Evolutionary conservation across 2,113 vertebrate species (phyloP).

Genomic region (Nettapus auritus): DNA sequence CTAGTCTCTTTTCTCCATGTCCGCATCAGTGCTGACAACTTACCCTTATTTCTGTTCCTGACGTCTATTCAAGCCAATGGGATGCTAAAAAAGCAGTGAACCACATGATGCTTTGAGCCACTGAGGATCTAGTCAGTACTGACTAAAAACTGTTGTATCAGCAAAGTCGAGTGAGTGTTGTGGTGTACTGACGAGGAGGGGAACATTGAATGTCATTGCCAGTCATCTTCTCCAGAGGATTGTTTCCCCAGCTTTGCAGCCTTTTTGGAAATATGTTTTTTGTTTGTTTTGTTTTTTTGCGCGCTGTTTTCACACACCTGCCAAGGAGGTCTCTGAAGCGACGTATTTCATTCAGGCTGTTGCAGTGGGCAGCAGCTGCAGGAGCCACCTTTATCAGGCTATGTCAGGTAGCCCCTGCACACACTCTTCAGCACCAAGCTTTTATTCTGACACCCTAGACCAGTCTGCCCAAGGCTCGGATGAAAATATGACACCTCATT

Average conservation of each 20-base stretch:
- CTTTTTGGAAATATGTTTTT: neutral
- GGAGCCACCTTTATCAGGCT: too few species aligned
- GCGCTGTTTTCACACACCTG: neutral
- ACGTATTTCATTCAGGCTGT: neutral
- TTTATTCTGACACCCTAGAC: neutral
- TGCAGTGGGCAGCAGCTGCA: neutral
- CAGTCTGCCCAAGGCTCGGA: neutral
- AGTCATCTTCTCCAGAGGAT: neutral
- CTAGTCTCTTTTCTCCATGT: neutral
- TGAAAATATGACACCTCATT: neutral
- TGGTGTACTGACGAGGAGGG: neutral
- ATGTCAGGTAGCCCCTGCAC: neutral
- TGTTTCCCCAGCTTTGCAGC: neutral
- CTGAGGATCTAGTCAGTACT: neutral
- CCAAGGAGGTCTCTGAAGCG: fast-evolving
- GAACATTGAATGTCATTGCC: neutral
- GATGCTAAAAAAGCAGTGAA: neutral
- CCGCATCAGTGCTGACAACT: neutral
- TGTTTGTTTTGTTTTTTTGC: too few species aligned
- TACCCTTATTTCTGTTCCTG: neutral
- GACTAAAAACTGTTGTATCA: neutral
- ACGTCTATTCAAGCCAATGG: fast-evolving
- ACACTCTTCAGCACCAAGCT: neutral
- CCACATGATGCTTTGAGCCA: fast-evolving
- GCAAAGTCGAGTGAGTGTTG: neutral